Evolutionary conservation across 2,888 invertebrate genomes (phyloP), one percentile per base, ranked within the genome.

Genomic region (Odontothrips loti): DNA sequence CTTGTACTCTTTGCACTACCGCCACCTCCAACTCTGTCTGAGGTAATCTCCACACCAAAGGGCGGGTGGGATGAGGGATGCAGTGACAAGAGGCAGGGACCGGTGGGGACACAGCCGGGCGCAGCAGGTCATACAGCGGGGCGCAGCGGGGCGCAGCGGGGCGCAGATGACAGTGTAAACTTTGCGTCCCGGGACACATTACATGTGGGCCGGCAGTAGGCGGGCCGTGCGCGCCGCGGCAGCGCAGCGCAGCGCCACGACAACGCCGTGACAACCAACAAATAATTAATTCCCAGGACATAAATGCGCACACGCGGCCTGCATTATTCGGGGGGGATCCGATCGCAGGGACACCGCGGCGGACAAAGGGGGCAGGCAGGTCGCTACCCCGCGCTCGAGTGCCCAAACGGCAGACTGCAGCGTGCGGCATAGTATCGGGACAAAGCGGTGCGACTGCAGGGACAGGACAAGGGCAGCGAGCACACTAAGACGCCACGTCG

Each of bases 81-180:
- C 58, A 20, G 20, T 20, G 58, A 58, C 58, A 58, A 20, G 58
- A 0, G 23, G 23, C 23, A 11, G 68, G 23, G 23, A 20, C 1
- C 48, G 51, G 51, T 12, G 9, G 51, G 51, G 51, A 48, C 48
- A 15, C 48, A 11, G 48, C 48, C n/a, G 63, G 63, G n/a, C 63
- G n/a, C 63, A 17, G 51, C 11, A 1, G 17, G 51, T 15, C 51
- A 51, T 11, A 51, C 51, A 51, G 51, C 15, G 20, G n/a, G 63
- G n/a, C 63, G 1, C 9, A n/a, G 23, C 8, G 68, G 68, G 23
- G 23, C 9, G 23, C 23, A 23, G 20, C 8, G 23, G 68, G 68
- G 68, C n/a, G 23, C 51, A 68, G 68, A 68, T 68, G 68, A 68
- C 68, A 68, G 68, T 68, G 68, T 23, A 68, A 68, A 68, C 68